phyloP scores from a whole-genome alignment of 1,140 invertebrate species.

The Eubasilissa regina region DNA sequence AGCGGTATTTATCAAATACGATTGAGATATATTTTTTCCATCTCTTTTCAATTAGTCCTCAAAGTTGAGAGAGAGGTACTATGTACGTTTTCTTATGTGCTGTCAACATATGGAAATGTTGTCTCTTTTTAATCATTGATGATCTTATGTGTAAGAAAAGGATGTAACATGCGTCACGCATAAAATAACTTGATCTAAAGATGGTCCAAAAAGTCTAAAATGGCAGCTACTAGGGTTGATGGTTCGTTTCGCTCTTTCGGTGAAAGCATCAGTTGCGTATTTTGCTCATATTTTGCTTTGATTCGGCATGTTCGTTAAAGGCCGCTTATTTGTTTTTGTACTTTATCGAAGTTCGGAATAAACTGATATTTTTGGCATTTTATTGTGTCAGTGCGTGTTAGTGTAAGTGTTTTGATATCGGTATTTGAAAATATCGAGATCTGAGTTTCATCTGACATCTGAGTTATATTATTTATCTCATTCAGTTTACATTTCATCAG shows the following conservation, averaged over 20 bases:
- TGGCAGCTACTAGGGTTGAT: conserved; percentile 45
- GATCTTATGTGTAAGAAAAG: background rate
- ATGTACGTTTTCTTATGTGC: conserved; percentile 22
- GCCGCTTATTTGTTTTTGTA: background rate
- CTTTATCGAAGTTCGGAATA: background rate
- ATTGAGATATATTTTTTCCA: background rate
- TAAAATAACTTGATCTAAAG: conserved; percentile 39
- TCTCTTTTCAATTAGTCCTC: conserved; percentile 4
- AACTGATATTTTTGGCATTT: conserved; percentile 5
- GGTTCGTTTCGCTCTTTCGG: conserved; percentile 41
- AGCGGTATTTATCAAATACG: too few species aligned
- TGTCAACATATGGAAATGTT: conserved; percentile 37
- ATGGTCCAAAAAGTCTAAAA: conserved; percentile 49
- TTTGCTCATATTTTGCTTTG: conserved; percentile 38
- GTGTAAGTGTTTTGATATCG: conserved; percentile 37
- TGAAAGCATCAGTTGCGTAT: conserved; percentile 47
- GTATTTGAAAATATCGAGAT: conserved; percentile 38
- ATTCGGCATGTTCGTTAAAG: background rate
- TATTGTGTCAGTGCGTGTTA: conserved; percentile 44
- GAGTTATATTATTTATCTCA: conserved; percentile 20
- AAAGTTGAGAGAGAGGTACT: conserved; percentile 5
- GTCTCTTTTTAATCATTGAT: conserved; percentile 28
- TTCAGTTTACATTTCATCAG: background rate
- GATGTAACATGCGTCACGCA: conserved; percentile 35
- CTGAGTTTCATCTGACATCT: conserved; percentile 29